Evolutionary conservation across 2,797 vertebrate genomes (phyloP).

Genomic region (Iguana delicatissima): DNA sequence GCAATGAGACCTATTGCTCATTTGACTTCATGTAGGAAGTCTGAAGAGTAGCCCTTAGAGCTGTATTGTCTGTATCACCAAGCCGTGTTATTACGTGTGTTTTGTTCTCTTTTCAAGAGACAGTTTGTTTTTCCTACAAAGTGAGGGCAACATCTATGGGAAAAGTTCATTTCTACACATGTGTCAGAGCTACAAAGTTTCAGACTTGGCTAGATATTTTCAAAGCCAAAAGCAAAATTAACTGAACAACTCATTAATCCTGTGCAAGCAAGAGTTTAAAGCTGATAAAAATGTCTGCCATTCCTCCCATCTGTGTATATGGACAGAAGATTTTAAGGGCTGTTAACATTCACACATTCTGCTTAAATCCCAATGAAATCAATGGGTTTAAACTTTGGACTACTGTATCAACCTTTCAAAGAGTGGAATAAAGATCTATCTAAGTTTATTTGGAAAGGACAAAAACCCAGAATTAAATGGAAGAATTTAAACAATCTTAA

Average conservation of each 20-base stretch:
- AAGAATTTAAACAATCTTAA: too few relatives aligned
- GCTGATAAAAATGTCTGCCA: background rate
- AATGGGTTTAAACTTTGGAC: background rate
- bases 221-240: slow-evolving; percentile 43
- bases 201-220: background rate
- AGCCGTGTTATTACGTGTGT: background rate
- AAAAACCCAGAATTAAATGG: too few relatives aligned
- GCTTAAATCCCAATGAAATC: background rate
- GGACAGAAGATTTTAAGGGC: background rate
- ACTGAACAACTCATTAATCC: slow-evolving; percentile 1
- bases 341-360: background rate
- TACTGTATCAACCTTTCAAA: background rate
- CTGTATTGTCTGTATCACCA: background rate
- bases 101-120: slow-evolving; percentile 37
- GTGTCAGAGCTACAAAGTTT: slow-evolving; percentile 21
- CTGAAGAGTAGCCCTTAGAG: background rate
- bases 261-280: slow-evolving; percentile 1
- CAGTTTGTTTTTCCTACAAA: slow-evolving; percentile 13
- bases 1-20: background rate
- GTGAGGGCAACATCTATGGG: slow-evolving; percentile 28
- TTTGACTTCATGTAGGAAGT: background rate
- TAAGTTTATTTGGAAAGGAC: too few relatives aligned
- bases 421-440: too few relatives aligned
- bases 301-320: background rate
- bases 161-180: background rate